Conservation (phyloP, 1,140 invertebrate species). For the Ceratitis capitata region DNA sequence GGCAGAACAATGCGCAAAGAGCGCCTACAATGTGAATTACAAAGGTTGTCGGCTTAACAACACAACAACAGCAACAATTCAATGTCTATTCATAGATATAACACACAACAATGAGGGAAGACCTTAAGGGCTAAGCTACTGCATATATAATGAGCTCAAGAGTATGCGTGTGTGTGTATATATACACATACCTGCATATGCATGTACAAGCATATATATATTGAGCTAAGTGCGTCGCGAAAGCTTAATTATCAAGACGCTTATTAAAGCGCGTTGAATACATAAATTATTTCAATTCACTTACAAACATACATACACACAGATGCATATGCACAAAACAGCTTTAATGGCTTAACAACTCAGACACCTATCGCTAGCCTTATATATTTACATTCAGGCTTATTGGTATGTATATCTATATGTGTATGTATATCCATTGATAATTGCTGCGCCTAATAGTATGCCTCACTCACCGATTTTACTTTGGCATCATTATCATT, state of each 20-base stretch:
- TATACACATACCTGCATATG: not conserved
- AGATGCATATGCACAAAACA: not conserved
- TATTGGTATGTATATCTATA: not conserved
- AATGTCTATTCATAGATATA: not conserved
- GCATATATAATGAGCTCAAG: not conserved
- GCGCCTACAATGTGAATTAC: not conserved
- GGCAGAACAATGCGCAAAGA: not conserved
- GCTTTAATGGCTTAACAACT: not conserved
- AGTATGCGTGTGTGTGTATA: not conserved
- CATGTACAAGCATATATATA: not conserved
- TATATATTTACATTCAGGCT: not conserved
- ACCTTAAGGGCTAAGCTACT: not conserved
- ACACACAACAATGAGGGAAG: not conserved
- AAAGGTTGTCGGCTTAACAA: not conserved
- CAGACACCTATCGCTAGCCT: not conserved
- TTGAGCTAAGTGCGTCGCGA: not conserved
- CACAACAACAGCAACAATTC: not conserved
- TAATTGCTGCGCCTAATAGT: not conserved
- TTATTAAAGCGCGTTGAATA: constrained; percentile 7
- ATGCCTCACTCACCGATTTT: not conserved
- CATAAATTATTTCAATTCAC: not conserved
- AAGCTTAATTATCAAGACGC: constrained; percentile 2
- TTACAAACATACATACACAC: not conserved
- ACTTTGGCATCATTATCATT: not conserved
- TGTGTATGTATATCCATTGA: not conserved